Conservation (phyloP, 2,888 invertebrate genomes). For the Cephus sareptanus region DNA sequence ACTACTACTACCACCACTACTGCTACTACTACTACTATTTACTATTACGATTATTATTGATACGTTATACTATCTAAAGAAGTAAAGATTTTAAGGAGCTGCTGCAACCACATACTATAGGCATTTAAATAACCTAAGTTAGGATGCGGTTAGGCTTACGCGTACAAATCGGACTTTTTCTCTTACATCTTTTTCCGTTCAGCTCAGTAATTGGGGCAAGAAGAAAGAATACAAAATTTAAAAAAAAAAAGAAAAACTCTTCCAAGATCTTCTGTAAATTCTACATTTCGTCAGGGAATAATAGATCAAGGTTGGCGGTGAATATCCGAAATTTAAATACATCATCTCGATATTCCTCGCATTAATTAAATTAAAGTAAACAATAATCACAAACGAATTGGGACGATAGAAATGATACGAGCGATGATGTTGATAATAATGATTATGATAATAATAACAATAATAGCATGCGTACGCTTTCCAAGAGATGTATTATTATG, state of each 20-base stretch:
- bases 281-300: neutral
- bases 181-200: neutral
- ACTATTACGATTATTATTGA: neutral
- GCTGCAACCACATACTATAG: neutral
- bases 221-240: neutral
- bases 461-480: neutral
- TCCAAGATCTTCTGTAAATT: neutral
- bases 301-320: neutral
- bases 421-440: neutral
- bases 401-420: too few relatives aligned
- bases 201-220: neutral
- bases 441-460: neutral
- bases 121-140: neutral
- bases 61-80: neutral
- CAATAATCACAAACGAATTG: neutral
- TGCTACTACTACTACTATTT: neutral
- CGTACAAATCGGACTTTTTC: neutral
- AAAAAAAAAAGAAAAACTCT: neutral
- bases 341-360: neutral
- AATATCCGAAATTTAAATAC: neutral
- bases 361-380: neutral
- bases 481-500: neutral
- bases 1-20: neutral
- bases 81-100: neutral
- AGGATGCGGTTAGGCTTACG: neutral